Percentiles rank a stretch among this genome's conserved stretches.
Conservation (phyloP, 2,797 vertebrate genomes). For the Karalla daura region DNA sequence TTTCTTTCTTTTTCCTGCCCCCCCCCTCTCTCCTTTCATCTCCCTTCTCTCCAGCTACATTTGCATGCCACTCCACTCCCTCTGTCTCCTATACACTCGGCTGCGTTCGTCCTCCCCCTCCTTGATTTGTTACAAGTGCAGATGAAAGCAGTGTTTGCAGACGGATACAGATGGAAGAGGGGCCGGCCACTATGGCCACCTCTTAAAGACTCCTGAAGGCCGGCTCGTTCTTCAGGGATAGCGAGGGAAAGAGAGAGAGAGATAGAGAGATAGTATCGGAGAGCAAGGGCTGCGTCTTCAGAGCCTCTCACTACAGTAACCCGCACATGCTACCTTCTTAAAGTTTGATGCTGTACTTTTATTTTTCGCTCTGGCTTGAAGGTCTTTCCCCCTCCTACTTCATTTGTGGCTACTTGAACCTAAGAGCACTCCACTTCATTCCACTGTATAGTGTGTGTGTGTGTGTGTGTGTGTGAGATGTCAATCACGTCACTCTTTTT, state of each 20-base stretch:
- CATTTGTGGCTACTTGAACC: slow-evolving; percentile 49
- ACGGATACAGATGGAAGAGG: not conserved
- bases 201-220: not conserved
- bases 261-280: not conserved
- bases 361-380: slow-evolving; percentile 53
- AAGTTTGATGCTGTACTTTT: slow-evolving; percentile 46
- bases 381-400: slow-evolving; percentile 48
- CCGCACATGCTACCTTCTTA: not conserved
- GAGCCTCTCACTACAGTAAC: slow-evolving; percentile 26
- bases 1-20: too few species aligned
- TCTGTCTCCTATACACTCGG: not conserved
- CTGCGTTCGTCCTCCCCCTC: slow-evolving; percentile 5
- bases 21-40: too few species aligned
- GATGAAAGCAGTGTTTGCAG: slow-evolving; percentile 41
- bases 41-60: slow-evolving; percentile 6
- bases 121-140: slow-evolving; percentile 48
- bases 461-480: slow-evolving; percentile 13
- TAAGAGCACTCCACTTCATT: slow-evolving; percentile 43
- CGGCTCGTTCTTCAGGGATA: not conserved
- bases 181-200: not conserved
- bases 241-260: slow-evolving; percentile 5
- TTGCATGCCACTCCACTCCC: slow-evolving; percentile 18
- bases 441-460: slow-evolving; percentile 5
- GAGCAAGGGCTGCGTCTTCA: too few species aligned
- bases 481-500: slow-evolving; percentile 37